Evolutionary conservation across 2,888 invertebrate species (phyloP).

Genomic region (Scotopteryx bipunctaria): DNA sequence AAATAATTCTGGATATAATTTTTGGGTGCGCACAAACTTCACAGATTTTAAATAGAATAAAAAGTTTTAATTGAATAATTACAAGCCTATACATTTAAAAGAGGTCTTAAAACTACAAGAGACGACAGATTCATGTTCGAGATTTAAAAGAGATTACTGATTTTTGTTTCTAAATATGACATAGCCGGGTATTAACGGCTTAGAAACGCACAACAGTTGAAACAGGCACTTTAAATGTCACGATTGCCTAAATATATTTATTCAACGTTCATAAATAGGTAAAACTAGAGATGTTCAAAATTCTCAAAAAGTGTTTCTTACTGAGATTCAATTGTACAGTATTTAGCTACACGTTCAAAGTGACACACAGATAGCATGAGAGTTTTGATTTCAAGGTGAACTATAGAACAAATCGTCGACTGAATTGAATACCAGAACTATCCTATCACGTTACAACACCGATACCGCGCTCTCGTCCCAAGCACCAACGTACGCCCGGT

Average conservation of each 20-base stretch:
- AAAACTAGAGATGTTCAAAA: slow-evolving; percentile 5
- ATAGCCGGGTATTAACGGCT: not conserved
- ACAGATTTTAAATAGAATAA: slow-evolving; percentile 33
- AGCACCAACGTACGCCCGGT: slow-evolving; percentile 78
- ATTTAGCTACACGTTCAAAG: not conserved
- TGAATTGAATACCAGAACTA: slow-evolving; percentile 17
- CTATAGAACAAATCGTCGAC: slow-evolving; percentile 1
- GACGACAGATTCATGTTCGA: slow-evolving; percentile 36
- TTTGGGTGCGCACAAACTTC: slow-evolving; percentile 37
- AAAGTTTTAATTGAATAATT: slow-evolving; percentile 28
- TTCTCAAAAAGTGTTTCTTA: not conserved
- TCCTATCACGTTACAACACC: slow-evolving; percentile 61
- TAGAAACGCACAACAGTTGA: slow-evolving; percentile 6
- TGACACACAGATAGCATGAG: not conserved
- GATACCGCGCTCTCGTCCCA: slow-evolving; percentile 50
- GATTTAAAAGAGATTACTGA: slow-evolving; percentile 29
- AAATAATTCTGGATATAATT: slow-evolving; percentile 28
- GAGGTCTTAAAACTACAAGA: slow-evolving; percentile 39
- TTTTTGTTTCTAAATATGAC: slow-evolving; percentile 6
- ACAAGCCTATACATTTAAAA: slow-evolving; percentile 39
- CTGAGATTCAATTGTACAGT: not conserved
- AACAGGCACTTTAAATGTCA: slow-evolving; percentile 18
- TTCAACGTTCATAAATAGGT: slow-evolving; percentile 15
- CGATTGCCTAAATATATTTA: slow-evolving; percentile 11
- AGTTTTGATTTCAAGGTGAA: not conserved